A percentile compares a stretch with the other conserved stretches of the same genome.
Conservation (phyloP, 1,140 invertebrate genomes). For the Drosophila pseudoobscura region DNA sequence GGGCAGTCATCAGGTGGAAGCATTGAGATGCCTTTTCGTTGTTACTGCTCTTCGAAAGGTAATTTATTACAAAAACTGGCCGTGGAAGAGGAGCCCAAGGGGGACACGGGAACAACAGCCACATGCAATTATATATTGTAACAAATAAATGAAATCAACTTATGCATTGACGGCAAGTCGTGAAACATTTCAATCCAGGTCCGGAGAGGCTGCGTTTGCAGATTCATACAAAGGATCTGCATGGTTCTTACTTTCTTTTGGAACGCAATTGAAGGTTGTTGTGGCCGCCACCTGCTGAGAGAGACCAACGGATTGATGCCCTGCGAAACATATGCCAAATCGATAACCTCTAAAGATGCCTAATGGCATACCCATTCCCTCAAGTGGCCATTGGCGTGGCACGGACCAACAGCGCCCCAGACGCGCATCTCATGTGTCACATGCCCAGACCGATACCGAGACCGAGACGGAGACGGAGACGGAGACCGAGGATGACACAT, state of each 20-base stretch:
- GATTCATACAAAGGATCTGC: too few relatives aligned
- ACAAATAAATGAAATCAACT: too few relatives aligned
- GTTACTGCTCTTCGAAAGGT: neutral
- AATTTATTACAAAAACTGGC: conserved; percentile 22
- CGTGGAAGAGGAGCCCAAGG: neutral
- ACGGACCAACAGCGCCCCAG: conserved; percentile 46
- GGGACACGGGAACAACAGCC: too few relatives aligned
- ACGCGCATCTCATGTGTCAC: conserved; percentile 68
- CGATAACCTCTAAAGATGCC: conserved; percentile 24
- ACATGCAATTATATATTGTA: too few relatives aligned
- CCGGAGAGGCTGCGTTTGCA: too few relatives aligned
- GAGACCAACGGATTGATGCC: conserved; percentile 56
- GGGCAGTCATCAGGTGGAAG: conserved; percentile 63
- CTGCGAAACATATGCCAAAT: conserved; percentile 58
- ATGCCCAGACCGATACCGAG: conserved; percentile 38
- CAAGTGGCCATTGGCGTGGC: conserved; percentile 60
- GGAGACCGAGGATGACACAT: conserved; percentile 66
- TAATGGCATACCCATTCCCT: conserved; percentile 20
- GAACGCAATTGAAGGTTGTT: too few relatives aligned
- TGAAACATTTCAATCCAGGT: too few relatives aligned
- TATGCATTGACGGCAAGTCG: too few relatives aligned
- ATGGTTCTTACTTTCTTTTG: too few relatives aligned
- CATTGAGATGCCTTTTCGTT: conserved; percentile 60
- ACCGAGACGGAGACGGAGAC: neutral
- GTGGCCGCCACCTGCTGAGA: conserved; percentile 10